Evolutionary conservation across 2,888 invertebrate genomes (phyloP).

Genomic region (Gerris lacustris): DNA sequence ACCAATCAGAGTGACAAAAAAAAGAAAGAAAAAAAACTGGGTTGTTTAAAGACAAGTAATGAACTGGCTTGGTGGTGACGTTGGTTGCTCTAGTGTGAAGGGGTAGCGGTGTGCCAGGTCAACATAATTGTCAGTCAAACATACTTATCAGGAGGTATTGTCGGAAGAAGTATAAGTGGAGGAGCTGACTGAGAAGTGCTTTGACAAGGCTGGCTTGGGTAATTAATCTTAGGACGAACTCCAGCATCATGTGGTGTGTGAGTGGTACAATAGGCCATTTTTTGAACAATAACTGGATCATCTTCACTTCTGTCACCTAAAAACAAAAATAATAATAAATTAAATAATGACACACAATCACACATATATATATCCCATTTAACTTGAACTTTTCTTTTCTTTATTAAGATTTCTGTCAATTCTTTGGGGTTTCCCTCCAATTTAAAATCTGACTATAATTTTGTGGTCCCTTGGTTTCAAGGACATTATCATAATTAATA

Average conservation of each 20-base stretch:
- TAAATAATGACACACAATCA: background rate
- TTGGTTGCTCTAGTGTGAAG: too few species aligned
- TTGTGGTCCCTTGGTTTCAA: too few species aligned
- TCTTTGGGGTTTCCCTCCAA: too few species aligned
- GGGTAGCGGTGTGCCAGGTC: too few species aligned
- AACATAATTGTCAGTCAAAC: too few species aligned
- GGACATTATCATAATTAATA: too few species aligned
- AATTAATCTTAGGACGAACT: slow-evolving; percentile 29
- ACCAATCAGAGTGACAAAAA: slow-evolving; percentile 2
- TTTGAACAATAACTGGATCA: slow-evolving; percentile 72
- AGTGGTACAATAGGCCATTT: slow-evolving; percentile 90
- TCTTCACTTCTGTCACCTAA: slow-evolving; percentile 25
- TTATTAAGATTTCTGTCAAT: too few species aligned
- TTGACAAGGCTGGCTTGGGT: slow-evolving; percentile 24
- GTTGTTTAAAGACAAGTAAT: too few species aligned
- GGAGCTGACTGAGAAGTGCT: slow-evolving; percentile 47
- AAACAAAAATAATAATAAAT: slow-evolving; percentile 11
- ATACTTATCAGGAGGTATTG: slow-evolving; percentile 62
- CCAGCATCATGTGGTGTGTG: slow-evolving; percentile 68
- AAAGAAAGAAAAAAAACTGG: too few species aligned
- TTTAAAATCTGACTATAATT: too few species aligned
- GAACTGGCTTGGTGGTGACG: too few species aligned
- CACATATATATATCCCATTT: background rate
- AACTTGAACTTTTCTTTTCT: too few species aligned
- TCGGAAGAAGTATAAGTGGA: slow-evolving; percentile 86